Evolutionary conservation across 2,888 invertebrate species (phyloP).

Genomic region (Stratiomys singularior): DNA sequence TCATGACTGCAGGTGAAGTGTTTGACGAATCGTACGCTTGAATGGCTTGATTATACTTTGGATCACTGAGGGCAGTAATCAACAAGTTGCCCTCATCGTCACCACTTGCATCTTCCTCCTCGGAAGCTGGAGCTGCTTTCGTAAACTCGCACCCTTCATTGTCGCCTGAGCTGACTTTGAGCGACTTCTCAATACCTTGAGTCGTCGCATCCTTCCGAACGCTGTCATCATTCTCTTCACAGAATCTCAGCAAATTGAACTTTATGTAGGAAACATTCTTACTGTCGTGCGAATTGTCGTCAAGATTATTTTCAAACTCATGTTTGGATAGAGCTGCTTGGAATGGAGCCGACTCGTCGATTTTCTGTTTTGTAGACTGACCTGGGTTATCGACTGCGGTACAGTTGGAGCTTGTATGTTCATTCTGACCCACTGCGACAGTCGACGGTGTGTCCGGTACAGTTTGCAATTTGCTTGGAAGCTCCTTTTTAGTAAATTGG

Average conservation of each 20-base stretch:
- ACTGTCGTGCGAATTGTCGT: slow-evolving; percentile 2
- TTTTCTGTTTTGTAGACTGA: not conserved
- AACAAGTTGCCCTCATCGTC: not conserved
- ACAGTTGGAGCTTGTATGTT: too few species aligned
- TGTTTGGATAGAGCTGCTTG: not conserved
- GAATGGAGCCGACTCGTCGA: not conserved
- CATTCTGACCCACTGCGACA: too few species aligned
- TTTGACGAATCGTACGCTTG: not conserved
- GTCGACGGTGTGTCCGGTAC: too few species aligned
- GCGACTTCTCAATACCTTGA: too few species aligned
- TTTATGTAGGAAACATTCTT: slow-evolving; percentile 30
- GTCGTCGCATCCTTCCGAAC: not conserved
- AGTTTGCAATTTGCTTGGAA: too few species aligned
- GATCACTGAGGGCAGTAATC: not conserved
- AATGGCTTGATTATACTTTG: not conserved
- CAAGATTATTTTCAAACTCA: slow-evolving; percentile 28
- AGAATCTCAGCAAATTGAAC: not conserved
- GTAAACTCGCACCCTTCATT: not conserved
- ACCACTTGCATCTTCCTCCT: not conserved
- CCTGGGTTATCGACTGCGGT: too few species aligned
- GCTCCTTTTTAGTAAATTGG: not conserved
- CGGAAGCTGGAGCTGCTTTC: not conserved
- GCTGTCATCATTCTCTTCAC: not conserved
- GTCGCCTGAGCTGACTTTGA: too few species aligned
- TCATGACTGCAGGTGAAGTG: not conserved